Percentiles rank a stretch among this genome's conserved stretches.
These are phyloP conservation scores for Notoglanidium macrostoma DNA, from an alignment of 2,797 vertebrate species.

Conservation along the genomic window DNA sequence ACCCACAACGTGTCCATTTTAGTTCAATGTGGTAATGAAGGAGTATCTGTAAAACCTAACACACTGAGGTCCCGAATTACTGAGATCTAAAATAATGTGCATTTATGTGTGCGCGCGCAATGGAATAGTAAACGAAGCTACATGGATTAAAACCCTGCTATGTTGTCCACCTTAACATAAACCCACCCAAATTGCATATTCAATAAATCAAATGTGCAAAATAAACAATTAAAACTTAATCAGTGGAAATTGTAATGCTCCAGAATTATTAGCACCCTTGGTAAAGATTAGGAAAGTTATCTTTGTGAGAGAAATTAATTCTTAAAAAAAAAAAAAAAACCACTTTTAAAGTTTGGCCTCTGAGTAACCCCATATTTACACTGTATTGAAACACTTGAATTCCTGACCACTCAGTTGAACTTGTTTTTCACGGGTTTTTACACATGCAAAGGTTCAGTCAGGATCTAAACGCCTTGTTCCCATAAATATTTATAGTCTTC, in stretches of 20 bases:
- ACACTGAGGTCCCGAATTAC: background rate
- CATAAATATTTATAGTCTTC: background rate
- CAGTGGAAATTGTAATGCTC: background rate
- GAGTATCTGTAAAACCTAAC: background rate
- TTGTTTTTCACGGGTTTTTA: background rate
- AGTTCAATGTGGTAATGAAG: background rate
- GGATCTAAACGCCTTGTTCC: background rate
- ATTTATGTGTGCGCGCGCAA: background rate
- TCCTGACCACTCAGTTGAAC: background rate
- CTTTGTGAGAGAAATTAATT: background rate
- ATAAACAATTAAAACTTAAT: background rate
- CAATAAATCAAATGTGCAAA: background rate
- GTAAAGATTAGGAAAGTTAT: background rate
- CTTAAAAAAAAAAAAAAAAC: background rate
- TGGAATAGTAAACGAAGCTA: background rate
- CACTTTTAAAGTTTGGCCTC: background rate
- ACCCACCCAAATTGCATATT: background rate
- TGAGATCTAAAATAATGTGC: background rate
- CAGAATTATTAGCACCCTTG: too few relatives aligned
- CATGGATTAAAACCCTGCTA: background rate
- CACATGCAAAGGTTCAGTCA: background rate
- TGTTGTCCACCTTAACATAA: background rate
- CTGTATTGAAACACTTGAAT: background rate
- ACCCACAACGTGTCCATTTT: background rate
- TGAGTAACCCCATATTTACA: background rate